Conservation (phyloP, 2,888 invertebrate genomes). For the Quadroppia sp. region DNA sequence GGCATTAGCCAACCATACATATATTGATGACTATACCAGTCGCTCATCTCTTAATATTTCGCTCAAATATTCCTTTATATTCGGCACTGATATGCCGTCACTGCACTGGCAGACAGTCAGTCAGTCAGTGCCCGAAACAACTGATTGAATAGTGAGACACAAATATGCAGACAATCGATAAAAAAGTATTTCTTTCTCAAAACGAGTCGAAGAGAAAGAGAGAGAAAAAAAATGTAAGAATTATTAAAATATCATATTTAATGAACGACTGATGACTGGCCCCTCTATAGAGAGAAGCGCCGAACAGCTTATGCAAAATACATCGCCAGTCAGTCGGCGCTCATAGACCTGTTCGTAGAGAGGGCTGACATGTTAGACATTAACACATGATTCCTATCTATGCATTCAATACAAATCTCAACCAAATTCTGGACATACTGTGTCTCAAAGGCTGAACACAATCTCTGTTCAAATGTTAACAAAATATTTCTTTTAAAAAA, state of each 20-base stretch:
- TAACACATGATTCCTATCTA: slow-evolving; percentile 26
- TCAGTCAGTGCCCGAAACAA: slow-evolving; percentile 5
- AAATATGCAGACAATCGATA: background rate
- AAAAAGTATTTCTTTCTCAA: background rate
- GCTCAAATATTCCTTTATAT: too few relatives aligned
- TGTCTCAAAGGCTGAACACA: background rate
- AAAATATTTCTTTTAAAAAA: too few relatives aligned
- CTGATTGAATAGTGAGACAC: background rate
- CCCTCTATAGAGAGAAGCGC: background rate
- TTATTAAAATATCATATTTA: slow-evolving; percentile 9
- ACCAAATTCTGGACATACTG: background rate
- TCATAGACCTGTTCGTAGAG: background rate
- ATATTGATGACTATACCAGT: background rate
- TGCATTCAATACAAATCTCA: too few relatives aligned
- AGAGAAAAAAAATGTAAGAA: background rate
- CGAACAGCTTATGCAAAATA: background rate
- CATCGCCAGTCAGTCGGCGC: background rate
- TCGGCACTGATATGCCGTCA: background rate
- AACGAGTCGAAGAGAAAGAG: too few relatives aligned
- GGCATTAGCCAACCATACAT: background rate
- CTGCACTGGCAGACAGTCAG: too few relatives aligned
- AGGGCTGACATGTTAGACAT: slow-evolving; percentile 16
- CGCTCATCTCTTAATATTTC: background rate
- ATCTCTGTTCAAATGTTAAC: background rate
- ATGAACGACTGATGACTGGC: background rate